These are phyloP conservation scores for Nyleta sp. DNA, from an alignment of 2,888 invertebrate genomes.

Conservation along the genomic window DNA sequence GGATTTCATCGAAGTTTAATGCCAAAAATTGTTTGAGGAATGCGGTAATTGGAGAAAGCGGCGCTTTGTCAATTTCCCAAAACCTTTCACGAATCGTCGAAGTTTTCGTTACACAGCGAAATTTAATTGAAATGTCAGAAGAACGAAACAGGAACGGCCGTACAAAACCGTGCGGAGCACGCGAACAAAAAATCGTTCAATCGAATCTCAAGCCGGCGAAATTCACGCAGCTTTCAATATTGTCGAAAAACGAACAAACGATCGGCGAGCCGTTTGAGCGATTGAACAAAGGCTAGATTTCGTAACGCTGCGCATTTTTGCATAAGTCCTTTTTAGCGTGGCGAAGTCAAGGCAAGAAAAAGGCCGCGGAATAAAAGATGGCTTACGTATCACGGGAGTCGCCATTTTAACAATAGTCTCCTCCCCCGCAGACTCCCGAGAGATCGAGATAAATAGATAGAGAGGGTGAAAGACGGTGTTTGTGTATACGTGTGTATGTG, in stretches of 20 bases:
- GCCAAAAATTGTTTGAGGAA: slow-evolving; percentile 1
- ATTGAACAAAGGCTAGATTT: slow-evolving; percentile 43
- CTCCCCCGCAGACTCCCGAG: slow-evolving; percentile 75
- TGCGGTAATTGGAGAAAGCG: slow-evolving; percentile 19
- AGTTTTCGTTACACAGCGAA: slow-evolving; percentile 5
- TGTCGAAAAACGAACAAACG: slow-evolving; percentile 13
- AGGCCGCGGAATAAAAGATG: slow-evolving; percentile 72
- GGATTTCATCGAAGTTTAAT: not conserved
- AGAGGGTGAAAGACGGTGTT: slow-evolving; percentile 66
- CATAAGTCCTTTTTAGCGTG: slow-evolving; percentile 11
- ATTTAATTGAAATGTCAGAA: slow-evolving; percentile 26
- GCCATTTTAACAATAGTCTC: slow-evolving; percentile 80
- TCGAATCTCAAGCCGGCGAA: slow-evolving; percentile 5
- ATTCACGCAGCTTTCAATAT: slow-evolving; percentile 3
- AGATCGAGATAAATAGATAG: slow-evolving; percentile 66
- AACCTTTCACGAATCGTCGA: slow-evolving; percentile 5
- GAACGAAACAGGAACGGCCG: not conserved
- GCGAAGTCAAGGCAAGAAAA: slow-evolving; percentile 41
- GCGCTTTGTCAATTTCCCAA: not conserved
- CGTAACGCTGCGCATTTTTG: slow-evolving; percentile 33
- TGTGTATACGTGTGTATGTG: slow-evolving; percentile 22
- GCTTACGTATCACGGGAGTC: slow-evolving; percentile 72
- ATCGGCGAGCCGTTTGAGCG: slow-evolving; percentile 8
- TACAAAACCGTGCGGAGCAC: no score
- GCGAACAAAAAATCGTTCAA: slow-evolving; percentile 13